phyloP scores from a whole-genome alignment of 2,888 invertebrate species.

The Lottia gigantea region DNA sequence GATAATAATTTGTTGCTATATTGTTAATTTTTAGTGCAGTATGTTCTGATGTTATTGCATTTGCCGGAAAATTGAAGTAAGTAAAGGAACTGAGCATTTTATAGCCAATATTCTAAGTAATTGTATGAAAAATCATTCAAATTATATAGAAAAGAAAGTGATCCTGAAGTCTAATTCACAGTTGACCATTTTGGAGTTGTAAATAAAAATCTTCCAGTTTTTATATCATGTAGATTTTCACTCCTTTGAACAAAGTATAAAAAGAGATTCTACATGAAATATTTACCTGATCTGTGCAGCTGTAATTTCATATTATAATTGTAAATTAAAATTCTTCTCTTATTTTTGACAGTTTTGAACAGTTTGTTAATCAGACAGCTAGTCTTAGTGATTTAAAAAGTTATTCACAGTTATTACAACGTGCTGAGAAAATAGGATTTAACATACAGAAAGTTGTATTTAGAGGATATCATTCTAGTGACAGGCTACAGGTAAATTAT shows the following conservation, averaged over 20 bases:
- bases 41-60: slow-evolving; percentile 65
- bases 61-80: slow-evolving; percentile 60
- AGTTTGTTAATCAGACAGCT: slow-evolving; percentile 53
- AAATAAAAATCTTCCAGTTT: too few species aligned
- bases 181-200: not conserved
- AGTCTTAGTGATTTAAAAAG: slow-evolving; percentile 48
- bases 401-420: slow-evolving; percentile 55
- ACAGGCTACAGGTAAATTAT: slow-evolving; percentile 55
- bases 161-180: too few species aligned
- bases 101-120: too few species aligned
- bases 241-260: too few species aligned
- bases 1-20: too few species aligned
- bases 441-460: slow-evolving; percentile 61
- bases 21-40: slow-evolving; percentile 57
- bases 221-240: too few species aligned
- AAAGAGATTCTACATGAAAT: too few species aligned
- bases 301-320: too few species aligned
- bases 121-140: too few species aligned
- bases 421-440: slow-evolving; percentile 57
- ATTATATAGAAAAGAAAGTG: not conserved
- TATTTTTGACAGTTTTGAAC: slow-evolving; percentile 46
- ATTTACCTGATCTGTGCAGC: too few species aligned
- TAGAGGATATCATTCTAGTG: slow-evolving; percentile 62
- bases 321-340: not conserved
- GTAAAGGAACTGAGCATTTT: slow-evolving; percentile 23